These are phyloP conservation scores for Ataeniobius toweri DNA, from an alignment of 2,797 vertebrate species.

Conservation along the genomic window DNA sequence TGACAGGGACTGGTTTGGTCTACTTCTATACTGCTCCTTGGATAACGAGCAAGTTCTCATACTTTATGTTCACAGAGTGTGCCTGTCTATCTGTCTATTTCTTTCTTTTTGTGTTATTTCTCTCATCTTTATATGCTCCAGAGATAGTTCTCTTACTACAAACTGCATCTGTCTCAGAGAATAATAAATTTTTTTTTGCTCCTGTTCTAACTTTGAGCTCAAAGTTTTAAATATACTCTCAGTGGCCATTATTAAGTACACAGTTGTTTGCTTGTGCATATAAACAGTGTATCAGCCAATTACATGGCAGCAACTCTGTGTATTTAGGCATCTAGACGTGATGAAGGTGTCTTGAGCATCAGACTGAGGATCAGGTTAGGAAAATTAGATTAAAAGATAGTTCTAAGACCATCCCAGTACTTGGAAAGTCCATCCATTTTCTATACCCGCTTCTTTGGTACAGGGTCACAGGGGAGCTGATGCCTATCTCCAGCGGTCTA, in stretches of 20 bases:
- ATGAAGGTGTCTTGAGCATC: not conserved
- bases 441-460: too few relatives aligned
- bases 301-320: not conserved
- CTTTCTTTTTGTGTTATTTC: conserved; percentile 28
- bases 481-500: too few relatives aligned
- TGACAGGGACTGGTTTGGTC: conserved; percentile 30
- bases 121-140: conserved; percentile 55
- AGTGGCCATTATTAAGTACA: not conserved
- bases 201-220: conserved; percentile 34
- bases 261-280: not conserved
- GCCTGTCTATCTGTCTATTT: conserved; percentile 23
- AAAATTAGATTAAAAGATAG: not conserved
- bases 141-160: conserved; percentile 39
- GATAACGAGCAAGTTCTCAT: conserved; percentile 38
- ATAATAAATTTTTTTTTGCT: conserved; percentile 43
- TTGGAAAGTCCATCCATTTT: too few relatives aligned
- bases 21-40: conserved; percentile 44
- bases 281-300: not conserved
- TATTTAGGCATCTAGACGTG: not conserved
- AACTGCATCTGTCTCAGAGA: conserved; percentile 74
- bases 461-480: too few relatives aligned
- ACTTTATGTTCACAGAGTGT: conserved; percentile 23
- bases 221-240: conserved; percentile 18
- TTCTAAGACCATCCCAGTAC: not conserved
- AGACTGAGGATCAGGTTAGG: not conserved